Conservation (phyloP, 2,113 vertebrate genomes). For the Platysternon megacephalum region DNA sequence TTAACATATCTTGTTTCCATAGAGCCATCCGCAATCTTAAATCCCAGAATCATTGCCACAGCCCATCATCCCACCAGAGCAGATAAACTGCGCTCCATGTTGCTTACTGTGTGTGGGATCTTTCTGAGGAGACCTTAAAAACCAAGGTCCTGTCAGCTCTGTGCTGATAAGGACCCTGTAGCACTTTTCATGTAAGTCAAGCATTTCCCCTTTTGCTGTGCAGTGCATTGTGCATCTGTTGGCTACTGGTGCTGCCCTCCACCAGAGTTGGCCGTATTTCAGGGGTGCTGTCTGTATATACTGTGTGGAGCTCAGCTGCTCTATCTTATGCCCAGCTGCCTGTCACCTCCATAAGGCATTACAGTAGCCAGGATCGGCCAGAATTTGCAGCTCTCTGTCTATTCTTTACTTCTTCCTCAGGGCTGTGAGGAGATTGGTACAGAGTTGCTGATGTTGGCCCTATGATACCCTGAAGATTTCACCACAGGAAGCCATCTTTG, state of each 20-base stretch:
- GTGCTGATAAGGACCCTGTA: neutral
- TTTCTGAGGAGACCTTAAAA: neutral
- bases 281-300: neutral
- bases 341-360: neutral
- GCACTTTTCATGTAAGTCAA: neutral
- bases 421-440: constrained; percentile 39
- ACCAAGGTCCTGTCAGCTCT: neutral
- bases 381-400: constrained; percentile 39
- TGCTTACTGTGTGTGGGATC: too few relatives aligned
- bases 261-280: neutral
- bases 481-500: constrained; percentile 21
- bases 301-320: neutral
- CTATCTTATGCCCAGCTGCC: neutral
- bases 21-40: neutral
- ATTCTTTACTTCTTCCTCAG: constrained; percentile 43
- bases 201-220: neutral
- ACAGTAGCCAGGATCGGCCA: neutral
- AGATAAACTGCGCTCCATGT: neutral
- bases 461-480: constrained; percentile 35
- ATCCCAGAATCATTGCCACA: neutral
- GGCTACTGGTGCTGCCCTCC: neutral
- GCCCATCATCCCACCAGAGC: fast-evolving
- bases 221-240: fast-evolving
- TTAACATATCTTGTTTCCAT: neutral
- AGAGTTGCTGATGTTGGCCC: constrained; percentile 40